These are phyloP conservation scores for Phalacrocorax aristotelis DNA, from an alignment of 2,113 vertebrate species.

Conservation along the genomic window DNA sequence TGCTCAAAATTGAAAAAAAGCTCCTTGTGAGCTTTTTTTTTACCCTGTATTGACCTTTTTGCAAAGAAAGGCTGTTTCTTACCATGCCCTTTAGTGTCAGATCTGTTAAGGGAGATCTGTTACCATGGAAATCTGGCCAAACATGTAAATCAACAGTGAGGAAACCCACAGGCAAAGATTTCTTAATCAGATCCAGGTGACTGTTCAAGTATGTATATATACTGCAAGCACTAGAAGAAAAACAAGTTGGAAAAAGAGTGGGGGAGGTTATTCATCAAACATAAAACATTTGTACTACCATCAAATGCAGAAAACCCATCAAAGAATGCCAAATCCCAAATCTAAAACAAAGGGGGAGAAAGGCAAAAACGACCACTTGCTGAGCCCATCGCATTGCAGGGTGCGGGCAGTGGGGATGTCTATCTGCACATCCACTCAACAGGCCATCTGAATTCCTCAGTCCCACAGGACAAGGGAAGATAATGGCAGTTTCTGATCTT, in stretches of 20 bases:
- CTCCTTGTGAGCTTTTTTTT: constrained; percentile 20
- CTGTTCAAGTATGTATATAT: constrained; percentile 90
- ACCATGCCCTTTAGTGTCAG: constrained; percentile 93
- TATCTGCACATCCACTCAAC: background rate
- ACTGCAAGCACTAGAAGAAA: constrained; percentile 78
- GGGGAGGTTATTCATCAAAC: constrained; percentile 62
- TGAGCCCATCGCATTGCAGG: background rate
- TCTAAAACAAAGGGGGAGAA: background rate
- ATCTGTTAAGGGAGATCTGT: constrained; percentile 95
- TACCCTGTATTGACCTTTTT: constrained; percentile 58
- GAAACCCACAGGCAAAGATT: constrained; percentile 80
- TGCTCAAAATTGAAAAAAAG: background rate
- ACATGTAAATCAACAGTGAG: constrained; percentile 90
- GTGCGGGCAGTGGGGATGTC: background rate
- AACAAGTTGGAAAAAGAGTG: constrained; percentile 47
- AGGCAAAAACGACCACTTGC: background rate
- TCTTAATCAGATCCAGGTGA: constrained; percentile 85
- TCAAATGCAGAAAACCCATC: constrained; percentile 27
- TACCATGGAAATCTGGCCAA: constrained; percentile 99
- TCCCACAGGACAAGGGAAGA: background rate
- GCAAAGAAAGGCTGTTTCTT: constrained; percentile 76
- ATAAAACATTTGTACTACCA: constrained; percentile 62
- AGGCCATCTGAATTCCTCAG: background rate
- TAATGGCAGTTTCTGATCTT: background rate
- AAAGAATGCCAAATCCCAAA: background rate